Base-by-base conservation (phyloP, 2,888 invertebrate genomes). In the Poecilus cupreus region DNA sequence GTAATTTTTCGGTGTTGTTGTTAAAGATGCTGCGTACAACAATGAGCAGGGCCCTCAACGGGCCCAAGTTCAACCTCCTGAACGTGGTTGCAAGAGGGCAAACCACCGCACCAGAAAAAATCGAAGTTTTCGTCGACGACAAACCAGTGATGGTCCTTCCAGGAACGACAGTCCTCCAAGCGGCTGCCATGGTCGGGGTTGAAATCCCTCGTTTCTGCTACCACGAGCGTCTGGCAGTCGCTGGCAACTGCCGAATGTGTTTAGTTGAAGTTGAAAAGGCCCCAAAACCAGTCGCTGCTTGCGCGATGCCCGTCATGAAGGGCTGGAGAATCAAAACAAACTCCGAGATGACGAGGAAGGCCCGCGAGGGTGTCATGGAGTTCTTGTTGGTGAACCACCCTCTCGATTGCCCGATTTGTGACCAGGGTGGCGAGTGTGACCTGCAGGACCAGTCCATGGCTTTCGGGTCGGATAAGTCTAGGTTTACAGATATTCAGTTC, bases 301-400 rank as follows among this genome's bases (percentile, higher is more conserved):
- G 99, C 89, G 99, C 99, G 11, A 99, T 99, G 99, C 99, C 99
- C 0, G 99, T 99, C 0, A 98, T 99, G 98, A 99, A 99, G 89
- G 99, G 99, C n/a, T 97, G 97, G 99, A 93, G 96, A 84, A 94
- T 99, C 18, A 99, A 99, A 89, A 99, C 99, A 18, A 96, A 99
- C 89, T 99, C 99, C 0, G 97, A 97, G 85, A 91, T 98, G 90
- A 97, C 90, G 0, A 88, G 88, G 49, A 91, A 89, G 83, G 95
- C 94, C 20, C 90, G 94, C 79, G 94, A 93, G 88, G 96, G 99
- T 85, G 99, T 99, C 0, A 99, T 99, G 99, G 99, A 99, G 90
- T 99, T 99, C 88, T 91, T 99, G 60, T 91, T 99, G 26, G 97
- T 99, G 82, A 99, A 99, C 88, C 99, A 99, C 90, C 99, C 99